Percentiles rank a stretch among this genome's conserved stretches.
Evolutionary conservation across 2,113 vertebrate genomes (phyloP).

Genomic region (Ammospiza nelsoni): DNA sequence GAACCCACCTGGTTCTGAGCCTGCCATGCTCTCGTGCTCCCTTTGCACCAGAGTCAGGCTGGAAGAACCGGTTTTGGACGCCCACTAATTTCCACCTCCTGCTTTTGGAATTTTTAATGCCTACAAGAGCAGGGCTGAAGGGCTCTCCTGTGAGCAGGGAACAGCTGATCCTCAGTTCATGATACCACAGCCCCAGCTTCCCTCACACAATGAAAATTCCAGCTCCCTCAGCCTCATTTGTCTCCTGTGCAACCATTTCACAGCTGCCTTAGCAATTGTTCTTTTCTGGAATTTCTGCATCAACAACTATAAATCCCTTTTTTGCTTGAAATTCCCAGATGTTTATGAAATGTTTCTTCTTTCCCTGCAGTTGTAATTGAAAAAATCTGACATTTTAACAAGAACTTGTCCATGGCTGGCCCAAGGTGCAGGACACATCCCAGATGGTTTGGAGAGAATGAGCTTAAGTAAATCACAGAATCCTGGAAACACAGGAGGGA

Average conservation of each 20-base stretch:
- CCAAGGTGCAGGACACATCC: background rate
- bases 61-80: rapidly evolving
- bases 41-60: background rate
- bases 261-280: background rate
- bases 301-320: background rate
- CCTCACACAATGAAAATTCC: background rate
- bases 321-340: background rate
- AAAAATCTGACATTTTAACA: background rate
- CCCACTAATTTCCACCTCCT: background rate
- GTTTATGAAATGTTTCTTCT: background rate
- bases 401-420: background rate
- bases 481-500: background rate
- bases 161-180: background rate
- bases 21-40: background rate
- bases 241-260: background rate
- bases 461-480: background rate
- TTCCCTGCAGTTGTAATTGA: background rate
- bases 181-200: background rate
- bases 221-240: background rate
- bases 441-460: background rate
- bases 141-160: background rate
- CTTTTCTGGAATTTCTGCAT: background rate
- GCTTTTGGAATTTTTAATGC: background rate
- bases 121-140: background rate
- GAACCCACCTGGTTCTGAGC: background rate